These are phyloP conservation scores for Limnodromus scolopaceus DNA, from an alignment of 2,797 vertebrate species.

Conservation along the genomic window DNA sequence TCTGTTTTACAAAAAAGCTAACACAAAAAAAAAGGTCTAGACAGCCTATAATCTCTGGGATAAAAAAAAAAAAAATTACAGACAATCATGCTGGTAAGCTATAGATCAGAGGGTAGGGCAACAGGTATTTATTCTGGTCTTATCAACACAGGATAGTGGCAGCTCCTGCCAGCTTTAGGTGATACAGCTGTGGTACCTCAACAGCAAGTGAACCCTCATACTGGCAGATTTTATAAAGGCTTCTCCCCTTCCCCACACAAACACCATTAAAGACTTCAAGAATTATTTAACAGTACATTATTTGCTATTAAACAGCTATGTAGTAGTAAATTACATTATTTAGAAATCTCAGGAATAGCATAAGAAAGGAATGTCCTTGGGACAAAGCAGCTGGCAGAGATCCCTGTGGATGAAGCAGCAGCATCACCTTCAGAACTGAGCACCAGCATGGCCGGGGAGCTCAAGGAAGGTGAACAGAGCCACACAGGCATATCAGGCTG, in stretches of 20 bases:
- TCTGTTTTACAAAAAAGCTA: neutral
- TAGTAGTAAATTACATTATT: conserved; percentile 3
- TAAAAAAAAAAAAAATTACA: neutral
- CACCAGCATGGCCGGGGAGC: neutral
- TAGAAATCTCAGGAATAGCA: neutral
- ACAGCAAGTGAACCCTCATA: neutral
- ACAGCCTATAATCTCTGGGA: neutral
- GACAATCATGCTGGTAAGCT: neutral
- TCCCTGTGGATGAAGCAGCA: neutral
- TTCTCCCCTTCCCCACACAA: neutral
- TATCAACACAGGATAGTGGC: neutral
- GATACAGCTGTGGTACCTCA: neutral
- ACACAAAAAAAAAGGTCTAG: neutral
- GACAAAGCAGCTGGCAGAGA: neutral
- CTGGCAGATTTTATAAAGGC: neutral
- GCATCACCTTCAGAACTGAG: neutral
- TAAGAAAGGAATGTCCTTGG: neutral
- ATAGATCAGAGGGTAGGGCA: neutral
- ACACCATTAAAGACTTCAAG: neutral
- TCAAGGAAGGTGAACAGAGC: neutral
- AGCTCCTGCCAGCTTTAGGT: neutral
- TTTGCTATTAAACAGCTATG: neutral
- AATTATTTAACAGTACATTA: neutral
- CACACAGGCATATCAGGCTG: neutral
- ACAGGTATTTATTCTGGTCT: neutral